Percentiles rank a stretch among this genome's conserved stretches.
Evolutionary conservation across 2,888 invertebrate genomes (phyloP).

Genomic region (Nymphalis urticae): DNA sequence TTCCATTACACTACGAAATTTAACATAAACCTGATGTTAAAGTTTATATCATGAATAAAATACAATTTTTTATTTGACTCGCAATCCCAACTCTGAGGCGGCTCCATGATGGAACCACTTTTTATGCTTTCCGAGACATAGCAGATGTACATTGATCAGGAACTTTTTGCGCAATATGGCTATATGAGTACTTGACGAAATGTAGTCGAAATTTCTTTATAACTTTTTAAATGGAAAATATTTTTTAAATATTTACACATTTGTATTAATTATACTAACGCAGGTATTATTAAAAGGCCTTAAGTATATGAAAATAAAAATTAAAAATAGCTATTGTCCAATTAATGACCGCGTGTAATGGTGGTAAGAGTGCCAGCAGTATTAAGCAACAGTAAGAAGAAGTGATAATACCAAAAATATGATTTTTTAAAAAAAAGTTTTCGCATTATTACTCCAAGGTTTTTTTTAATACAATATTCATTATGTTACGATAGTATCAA

Average conservation of each 20-base stretch:
- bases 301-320: too few species aligned
- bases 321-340: too few species aligned
- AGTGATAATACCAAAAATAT: too few species aligned
- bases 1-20: constrained; percentile 80
- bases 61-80: constrained; percentile 67
- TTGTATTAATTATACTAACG: not conserved
- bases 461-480: too few species aligned
- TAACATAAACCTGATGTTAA: constrained; percentile 79
- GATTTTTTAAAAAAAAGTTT: too few species aligned
- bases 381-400: too few species aligned
- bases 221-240: not conserved
- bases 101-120: constrained; percentile 53
- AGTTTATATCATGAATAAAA: constrained; percentile 77
- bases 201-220: not conserved
- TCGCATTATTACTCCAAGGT: too few species aligned
- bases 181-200: not conserved
- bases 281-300: not conserved
- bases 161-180: constrained; percentile 26
- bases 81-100: constrained; percentile 49
- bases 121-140: constrained; percentile 44
- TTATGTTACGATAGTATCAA: too few species aligned
- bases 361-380: too few species aligned
- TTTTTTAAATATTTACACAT: not conserved
- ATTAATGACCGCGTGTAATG: too few species aligned
- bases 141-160: constrained; percentile 33